These are phyloP conservation scores for Alentia gelatinosa DNA, from an alignment of 2,888 invertebrate species.

Conservation along the genomic window DNA sequence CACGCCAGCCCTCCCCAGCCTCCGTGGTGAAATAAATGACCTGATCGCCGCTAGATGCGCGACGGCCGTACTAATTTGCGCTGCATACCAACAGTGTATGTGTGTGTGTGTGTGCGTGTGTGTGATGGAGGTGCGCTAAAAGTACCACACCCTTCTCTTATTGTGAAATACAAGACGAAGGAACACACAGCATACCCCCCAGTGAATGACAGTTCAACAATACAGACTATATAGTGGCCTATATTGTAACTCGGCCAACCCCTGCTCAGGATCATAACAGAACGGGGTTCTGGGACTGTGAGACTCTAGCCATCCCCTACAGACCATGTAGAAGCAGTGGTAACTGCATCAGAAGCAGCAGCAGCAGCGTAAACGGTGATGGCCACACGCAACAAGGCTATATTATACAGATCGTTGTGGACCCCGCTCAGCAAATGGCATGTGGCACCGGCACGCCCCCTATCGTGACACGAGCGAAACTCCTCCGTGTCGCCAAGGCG, in stretches of 20 bases:
- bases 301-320: background rate
- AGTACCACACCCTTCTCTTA: background rate
- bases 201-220: background rate
- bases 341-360: background rate
- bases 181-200: background rate
- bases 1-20: background rate
- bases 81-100: background rate
- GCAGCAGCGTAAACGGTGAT: background rate
- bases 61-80: background rate
- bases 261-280: background rate
- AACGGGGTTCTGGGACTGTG: background rate
- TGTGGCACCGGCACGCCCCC: constrained; percentile 46
- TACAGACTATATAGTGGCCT: background rate
- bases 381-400: background rate
- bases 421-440: background rate
- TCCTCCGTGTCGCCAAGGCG: constrained; percentile 34
- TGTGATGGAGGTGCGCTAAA: too few species aligned
- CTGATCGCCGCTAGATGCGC: background rate
- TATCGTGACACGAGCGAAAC: constrained; percentile 7
- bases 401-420: background rate
- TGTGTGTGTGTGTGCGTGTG: background rate
- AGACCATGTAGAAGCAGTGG: background rate
- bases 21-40: background rate
- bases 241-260: constrained; percentile 1
- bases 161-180: background rate